A percentile compares a stretch with the other conserved stretches of the same genome.
These are phyloP conservation scores for Troides helena DNA, from an alignment of 2,888 invertebrate genomes.

Conservation along the genomic window DNA sequence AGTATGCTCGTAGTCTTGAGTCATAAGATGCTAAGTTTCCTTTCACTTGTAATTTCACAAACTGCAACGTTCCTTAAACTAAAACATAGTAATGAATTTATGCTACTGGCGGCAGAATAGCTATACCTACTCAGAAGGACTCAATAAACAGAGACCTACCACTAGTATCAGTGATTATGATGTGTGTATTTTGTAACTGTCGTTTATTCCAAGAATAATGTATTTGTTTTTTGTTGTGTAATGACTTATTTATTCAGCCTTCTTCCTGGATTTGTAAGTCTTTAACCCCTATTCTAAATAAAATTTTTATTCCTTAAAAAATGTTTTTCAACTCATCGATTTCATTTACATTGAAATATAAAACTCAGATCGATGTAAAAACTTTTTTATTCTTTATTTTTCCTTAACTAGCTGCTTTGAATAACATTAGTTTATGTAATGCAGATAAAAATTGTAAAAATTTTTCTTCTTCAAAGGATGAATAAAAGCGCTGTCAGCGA, in stretches of 20 bases:
- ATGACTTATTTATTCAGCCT: slow-evolving; percentile 40
- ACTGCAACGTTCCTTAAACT: too few relatives aligned
- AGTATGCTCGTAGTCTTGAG: too few relatives aligned
- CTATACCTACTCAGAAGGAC: too few relatives aligned
- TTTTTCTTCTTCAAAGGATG: not conserved
- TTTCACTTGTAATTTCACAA: too few relatives aligned
- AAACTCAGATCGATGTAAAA: slow-evolving; percentile 5
- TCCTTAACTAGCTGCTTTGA: slow-evolving; percentile 1
- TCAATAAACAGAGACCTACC: not conserved
- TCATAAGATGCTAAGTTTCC: too few relatives aligned
- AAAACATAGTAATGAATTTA: too few relatives aligned
- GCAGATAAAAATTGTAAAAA: not conserved
- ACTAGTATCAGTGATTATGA: not conserved
- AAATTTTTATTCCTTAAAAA: slow-evolving; percentile 15
- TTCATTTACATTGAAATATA: slow-evolving; percentile 20
- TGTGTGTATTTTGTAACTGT: slow-evolving; percentile 15
- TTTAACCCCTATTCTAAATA: slow-evolving; percentile 32
- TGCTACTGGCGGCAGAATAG: too few relatives aligned
- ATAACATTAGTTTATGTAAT: not conserved
- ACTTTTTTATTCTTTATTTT: slow-evolving; percentile 16
- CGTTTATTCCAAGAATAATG: slow-evolving; percentile 22
- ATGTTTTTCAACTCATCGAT: slow-evolving; percentile 23
- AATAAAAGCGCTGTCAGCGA: not conserved
- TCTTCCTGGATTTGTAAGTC: slow-evolving; percentile 47
- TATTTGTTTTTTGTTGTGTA: slow-evolving; percentile 36